A percentile compares a stretch with the other conserved stretches of the same genome.
phyloP scores from a whole-genome alignment of 2,113 vertebrate genomes.

The Scolopax mira region DNA sequence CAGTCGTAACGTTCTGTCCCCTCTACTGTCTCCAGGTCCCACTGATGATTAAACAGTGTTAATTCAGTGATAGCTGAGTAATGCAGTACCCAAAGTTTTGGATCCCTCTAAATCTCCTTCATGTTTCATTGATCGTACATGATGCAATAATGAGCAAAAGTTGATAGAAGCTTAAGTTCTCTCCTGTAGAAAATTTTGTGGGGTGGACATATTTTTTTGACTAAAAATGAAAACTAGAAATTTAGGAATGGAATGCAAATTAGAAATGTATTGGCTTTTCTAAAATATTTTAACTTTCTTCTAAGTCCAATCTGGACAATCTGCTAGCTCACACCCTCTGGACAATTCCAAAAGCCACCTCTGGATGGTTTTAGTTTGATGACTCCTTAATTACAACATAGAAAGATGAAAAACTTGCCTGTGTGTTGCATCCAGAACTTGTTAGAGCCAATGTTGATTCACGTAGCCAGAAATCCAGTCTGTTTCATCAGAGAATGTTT shows the following conservation, averaged over 20 bases:
- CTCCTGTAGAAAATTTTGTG: neutral
- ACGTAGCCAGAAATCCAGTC: neutral
- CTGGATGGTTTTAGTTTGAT: neutral
- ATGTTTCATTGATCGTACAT: neutral
- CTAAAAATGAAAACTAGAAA: neutral
- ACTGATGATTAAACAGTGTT: neutral
- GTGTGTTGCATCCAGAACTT: neutral
- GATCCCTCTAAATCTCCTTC: neutral
- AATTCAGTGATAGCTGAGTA: neutral
- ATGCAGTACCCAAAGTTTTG: neutral
- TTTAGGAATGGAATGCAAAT: neutral
- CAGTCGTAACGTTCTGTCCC: neutral
- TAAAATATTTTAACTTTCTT: neutral
- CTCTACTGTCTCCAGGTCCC: neutral
- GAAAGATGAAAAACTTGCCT: neutral
- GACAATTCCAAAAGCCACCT: neutral
- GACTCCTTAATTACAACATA: neutral
- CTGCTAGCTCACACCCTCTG: neutral
- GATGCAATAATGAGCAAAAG: neutral
- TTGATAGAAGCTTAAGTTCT: neutral
- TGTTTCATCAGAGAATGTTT: neutral
- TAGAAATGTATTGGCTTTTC: neutral
- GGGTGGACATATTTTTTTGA: neutral
- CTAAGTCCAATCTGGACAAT: neutral
- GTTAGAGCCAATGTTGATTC: neutral